Conservation (phyloP, 92 coral and sea anemone genomes). For the Phymanthus crucifer region DNA sequence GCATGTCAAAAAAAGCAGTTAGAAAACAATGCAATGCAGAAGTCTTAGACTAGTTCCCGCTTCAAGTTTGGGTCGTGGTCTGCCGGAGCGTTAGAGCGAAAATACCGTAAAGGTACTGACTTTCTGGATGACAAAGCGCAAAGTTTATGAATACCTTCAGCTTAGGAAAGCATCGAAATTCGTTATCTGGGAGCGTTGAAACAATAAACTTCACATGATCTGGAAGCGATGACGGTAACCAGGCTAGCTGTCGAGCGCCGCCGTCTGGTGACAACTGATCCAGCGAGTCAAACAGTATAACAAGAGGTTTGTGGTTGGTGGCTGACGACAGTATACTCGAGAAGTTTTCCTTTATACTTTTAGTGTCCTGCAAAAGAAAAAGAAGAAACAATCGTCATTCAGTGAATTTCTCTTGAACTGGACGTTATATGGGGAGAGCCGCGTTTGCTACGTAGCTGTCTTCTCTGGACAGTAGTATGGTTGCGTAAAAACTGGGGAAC, state of each 20-base stretch:
- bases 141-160: slow-evolving; percentile 48
- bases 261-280: slow-evolving; percentile 73
- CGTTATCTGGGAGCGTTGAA: slow-evolving; percentile 75
- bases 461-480: too few relatives aligned
- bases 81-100: too few relatives aligned
- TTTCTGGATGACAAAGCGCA: neutral
- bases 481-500: too few relatives aligned
- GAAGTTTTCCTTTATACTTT: slow-evolving; percentile 56
- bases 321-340: slow-evolving; percentile 62
- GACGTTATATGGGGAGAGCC: too few relatives aligned
- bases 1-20: too few relatives aligned
- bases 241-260: slow-evolving; percentile 67
- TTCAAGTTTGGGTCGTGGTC: too few relatives aligned
- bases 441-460: too few relatives aligned
- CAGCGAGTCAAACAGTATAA: slow-evolving; percentile 67
- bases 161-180: slow-evolving; percentile 68
- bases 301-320: slow-evolving; percentile 57
- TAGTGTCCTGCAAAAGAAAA: slow-evolving; percentile 40
- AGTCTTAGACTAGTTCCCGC: too few relatives aligned
- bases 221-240: slow-evolving; percentile 80
- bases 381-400: too few relatives aligned
- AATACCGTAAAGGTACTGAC: too few relatives aligned
- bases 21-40: too few relatives aligned
- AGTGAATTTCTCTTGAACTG: too few relatives aligned
- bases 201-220: slow-evolving; percentile 70